Base-by-base conservation (phyloP, 2,113 vertebrate genomes). In the Caranx melampygus region DNA sequence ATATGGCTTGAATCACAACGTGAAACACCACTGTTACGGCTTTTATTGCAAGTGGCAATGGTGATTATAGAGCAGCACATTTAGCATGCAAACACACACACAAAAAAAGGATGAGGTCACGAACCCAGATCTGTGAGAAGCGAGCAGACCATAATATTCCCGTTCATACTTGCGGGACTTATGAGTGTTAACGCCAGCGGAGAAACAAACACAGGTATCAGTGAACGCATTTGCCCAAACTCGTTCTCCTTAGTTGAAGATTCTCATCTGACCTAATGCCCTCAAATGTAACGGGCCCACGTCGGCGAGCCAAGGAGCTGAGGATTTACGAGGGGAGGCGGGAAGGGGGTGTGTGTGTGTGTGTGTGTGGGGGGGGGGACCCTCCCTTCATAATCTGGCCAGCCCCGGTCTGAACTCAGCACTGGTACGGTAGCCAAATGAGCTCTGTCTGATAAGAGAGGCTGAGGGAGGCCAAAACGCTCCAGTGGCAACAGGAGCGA, bases 361-460 rank as follows among this genome's bases (percentile, higher is more conserved):
- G n/a, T n/a, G n/a, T n/a, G n/a, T n/a, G n/a, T n/a, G 26, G 26
- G 26, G 26, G 26, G 78, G 42, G 42, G 59, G 70, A 62, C 40
- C 37, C 66, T 79, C 61, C 21, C 37, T 55, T 76, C 49, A 77
- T 59, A 72, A 83, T 79, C 79, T 87, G 82, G 88, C 76, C 64
- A 78, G 59, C 79, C 68, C 61, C 49, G 40, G 51, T 58, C 55
- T 93, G 88, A 88, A 90, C 88, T 89, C 70, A 60, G 72, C 62
- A 51, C 64, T 40, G 64, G 40, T 78, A 79, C 75, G 6, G 89
- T 76, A 87, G 92, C 87, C 87, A 92, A 91, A 90, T 79, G 72
- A 88, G 82, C 69, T 82, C 75, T 63, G 70, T 63, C 82, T 87
- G 91, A 90, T 91, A 90, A 86, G 86, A 75, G 62, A 78, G 69